Evolutionary conservation across 2,113 vertebrate genomes (phyloP).

Genomic region (Toxotes jaculatrix): DNA sequence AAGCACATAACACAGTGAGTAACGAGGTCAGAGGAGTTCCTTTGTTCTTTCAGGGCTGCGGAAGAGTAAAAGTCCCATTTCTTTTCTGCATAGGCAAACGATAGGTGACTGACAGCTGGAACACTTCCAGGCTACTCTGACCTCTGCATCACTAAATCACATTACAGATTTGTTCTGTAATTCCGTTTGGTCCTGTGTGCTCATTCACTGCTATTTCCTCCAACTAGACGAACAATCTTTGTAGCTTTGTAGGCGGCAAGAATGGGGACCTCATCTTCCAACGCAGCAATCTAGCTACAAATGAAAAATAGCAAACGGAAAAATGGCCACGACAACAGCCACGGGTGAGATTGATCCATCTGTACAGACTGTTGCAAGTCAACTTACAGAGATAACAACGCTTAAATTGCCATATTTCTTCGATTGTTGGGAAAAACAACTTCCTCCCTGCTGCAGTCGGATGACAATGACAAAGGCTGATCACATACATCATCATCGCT

Average conservation of each 20-base stretch:
- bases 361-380: neutral
- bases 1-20: slow-evolving; percentile 28
- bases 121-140: neutral
- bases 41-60: neutral
- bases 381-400: neutral
- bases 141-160: neutral
- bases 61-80: slow-evolving; percentile 6
- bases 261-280: neutral
- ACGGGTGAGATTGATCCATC: neutral
- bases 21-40: neutral
- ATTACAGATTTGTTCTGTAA: neutral
- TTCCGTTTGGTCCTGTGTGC: neutral
- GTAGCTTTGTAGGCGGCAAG: neutral
- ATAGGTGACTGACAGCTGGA: neutral
- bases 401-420: too few relatives aligned
- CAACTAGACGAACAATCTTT: neutral
- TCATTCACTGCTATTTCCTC: neutral
- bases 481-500: neutral
- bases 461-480: neutral
- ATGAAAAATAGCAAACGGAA: neutral
- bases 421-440: too few relatives aligned
- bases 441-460: neutral
- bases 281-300: neutral
- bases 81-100: neutral
- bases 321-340: neutral